Conservation (phyloP, 2,113 vertebrate genomes). For the Propithecus coquereli region DNA sequence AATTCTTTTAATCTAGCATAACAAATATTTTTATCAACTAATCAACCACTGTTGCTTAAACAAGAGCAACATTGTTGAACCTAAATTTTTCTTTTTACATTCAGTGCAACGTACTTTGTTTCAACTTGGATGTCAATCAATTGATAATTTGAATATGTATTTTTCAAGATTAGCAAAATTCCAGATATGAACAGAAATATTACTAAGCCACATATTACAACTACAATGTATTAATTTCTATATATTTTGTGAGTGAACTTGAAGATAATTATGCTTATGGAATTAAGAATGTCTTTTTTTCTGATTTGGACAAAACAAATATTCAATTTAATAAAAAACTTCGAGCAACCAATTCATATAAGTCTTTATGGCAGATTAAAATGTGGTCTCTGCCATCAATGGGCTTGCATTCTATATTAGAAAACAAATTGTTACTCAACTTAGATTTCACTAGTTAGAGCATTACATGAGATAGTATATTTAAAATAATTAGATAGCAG, state of each 20-base stretch:
- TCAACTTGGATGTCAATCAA: slow-evolving; percentile 18
- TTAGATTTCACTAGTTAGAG: neutral
- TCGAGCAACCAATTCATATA: neutral
- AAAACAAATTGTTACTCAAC: neutral
- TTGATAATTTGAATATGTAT: slow-evolving; percentile 47
- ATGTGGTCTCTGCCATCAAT: neutral
- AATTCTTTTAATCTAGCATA: slow-evolving; percentile 64
- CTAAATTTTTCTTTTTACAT: slow-evolving; percentile 49
- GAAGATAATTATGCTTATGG: neutral
- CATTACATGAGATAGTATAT: neutral
- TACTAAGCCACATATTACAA: neutral
- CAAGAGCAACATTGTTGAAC: slow-evolving; percentile 13
- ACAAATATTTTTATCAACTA: slow-evolving; percentile 72
- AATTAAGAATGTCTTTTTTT: neutral
- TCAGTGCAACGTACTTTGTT: slow-evolving; percentile 33
- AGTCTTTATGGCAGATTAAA: neutral
- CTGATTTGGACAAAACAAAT: neutral
- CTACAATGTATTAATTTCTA: neutral
- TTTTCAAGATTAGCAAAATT: slow-evolving; percentile 41
- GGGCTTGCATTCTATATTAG: neutral
- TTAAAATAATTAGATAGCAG: neutral
- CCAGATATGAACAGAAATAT: slow-evolving; percentile 42
- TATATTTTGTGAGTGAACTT: slow-evolving; percentile 16
- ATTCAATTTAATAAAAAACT: neutral
- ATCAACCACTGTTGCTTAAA: slow-evolving; percentile 74